These are phyloP conservation scores for Tinea semifulvella DNA, from an alignment of 2,888 invertebrate species.

Conservation along the genomic window DNA sequence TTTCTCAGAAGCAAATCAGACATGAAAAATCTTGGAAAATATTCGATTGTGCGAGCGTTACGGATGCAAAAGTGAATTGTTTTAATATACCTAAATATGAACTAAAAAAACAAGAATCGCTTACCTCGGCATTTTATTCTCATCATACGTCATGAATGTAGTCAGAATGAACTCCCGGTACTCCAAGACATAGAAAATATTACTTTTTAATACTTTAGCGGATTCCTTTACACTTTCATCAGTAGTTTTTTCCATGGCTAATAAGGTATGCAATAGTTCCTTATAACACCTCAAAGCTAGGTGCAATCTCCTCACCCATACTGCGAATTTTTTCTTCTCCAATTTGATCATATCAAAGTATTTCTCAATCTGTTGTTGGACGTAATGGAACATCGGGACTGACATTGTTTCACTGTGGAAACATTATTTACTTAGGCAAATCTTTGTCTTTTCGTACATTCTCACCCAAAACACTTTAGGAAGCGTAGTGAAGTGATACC, in stretches of 20 bases:
- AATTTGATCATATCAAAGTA: conserved; percentile 84
- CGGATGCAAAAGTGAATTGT: no score
- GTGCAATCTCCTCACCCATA: conserved; percentile 89
- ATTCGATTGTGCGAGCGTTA: no score
- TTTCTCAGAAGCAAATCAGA: no score
- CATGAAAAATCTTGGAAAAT: no score
- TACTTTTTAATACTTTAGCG: conserved; percentile 87
- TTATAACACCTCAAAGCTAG: conserved; percentile 80
- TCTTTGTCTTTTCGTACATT: no score
- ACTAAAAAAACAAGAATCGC: conserved; percentile 28
- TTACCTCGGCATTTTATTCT: conserved; percentile 85
- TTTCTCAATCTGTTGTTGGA: conserved; percentile 90
- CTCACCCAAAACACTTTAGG: no score
- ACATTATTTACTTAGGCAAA: no score
- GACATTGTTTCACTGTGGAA: conserved; percentile 97
- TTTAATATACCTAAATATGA: no score
- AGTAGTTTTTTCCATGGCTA: conserved; percentile 80
- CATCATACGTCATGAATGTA: conserved; percentile 83
- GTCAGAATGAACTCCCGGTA: conserved; percentile 90
- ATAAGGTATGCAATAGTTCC: conserved; percentile 85
- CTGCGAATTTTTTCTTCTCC: conserved; percentile 84
- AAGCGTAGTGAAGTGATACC: no score
- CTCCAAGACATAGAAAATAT: conserved; percentile 92
- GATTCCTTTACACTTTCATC: conserved; percentile 79
- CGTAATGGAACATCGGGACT: conserved; percentile 90